Base-by-base conservation (phyloP, 2,888 invertebrate genomes). In the Protodeltote pygarga region DNA sequence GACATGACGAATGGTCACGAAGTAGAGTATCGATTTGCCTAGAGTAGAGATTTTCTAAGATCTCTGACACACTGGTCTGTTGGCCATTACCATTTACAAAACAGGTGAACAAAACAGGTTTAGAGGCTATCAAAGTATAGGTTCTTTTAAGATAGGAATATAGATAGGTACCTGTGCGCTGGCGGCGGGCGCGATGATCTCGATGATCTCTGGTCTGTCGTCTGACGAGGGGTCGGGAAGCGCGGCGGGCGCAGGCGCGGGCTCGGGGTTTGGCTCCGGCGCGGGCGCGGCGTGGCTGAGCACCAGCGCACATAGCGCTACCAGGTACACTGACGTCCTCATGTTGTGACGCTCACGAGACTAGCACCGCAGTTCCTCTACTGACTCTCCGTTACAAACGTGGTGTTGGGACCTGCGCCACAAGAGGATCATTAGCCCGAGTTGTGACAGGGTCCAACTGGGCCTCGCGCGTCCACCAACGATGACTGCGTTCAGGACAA, bases 101-200 rank as follows among this genome's bases (percentile, higher is more conserved):
- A 3, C 8, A 8, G 2, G 4, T 14, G 8, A 27, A 8, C 14
- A 25, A 3, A 25, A 25, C 14, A 13, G 3, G 1, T 8, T 3
- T 5, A n/a, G 4, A n/a, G n/a, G n/a, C n/a, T n/a, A n/a, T n/a
- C n/a, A n/a, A n/a, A n/a, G n/a, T n/a, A n/a, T n/a, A n/a, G n/a
- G n/a, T n/a, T n/a, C n/a, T n/a, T n/a, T n/a, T n/a, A n/a, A n/a
- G n/a, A n/a, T n/a, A n/a, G n/a, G n/a, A n/a, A n/a, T n/a, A n/a
- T 1, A 9, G 4, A 11, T 2, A 10, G 14, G 27, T 62, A 92
- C 92, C 86, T 92, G 92, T 51, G 92, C 92, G 44, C 83, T 85
- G 65, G 78, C 84, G 19, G 92, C 92, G 41, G 92, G 92, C 0
- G 92, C 92, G 62, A 92, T 92, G 67, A 92, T 92, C 65, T 92